These are phyloP conservation scores for Orthonychiurus folsomi DNA, from an alignment of 2,888 invertebrate genomes.

Conservation along the genomic window DNA sequence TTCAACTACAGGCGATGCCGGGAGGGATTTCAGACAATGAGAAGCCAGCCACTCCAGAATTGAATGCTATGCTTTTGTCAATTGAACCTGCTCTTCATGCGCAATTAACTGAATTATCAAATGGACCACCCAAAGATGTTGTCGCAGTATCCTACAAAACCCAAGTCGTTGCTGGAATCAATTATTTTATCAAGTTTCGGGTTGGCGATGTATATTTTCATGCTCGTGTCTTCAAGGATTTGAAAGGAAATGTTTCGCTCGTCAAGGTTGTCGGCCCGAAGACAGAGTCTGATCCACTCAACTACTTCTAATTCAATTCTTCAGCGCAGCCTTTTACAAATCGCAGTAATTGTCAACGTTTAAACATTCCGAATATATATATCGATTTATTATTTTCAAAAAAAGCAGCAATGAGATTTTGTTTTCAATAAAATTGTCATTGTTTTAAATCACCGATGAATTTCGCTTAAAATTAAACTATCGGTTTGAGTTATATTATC, in stretches of 20 bases:
- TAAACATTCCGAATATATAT: no score
- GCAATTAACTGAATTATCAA: not conserved
- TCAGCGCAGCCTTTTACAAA: not conserved
- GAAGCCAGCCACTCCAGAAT: constrained; percentile 7
- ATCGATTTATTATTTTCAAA: no score
- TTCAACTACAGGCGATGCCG: constrained; percentile 11
- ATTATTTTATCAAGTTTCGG: constrained; percentile 16
- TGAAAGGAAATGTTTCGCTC: not conserved
- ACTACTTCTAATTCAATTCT: constrained; percentile 8
- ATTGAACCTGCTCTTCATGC: not conserved
- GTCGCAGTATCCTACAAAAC: constrained; percentile 11
- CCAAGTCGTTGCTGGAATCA: constrained; percentile 17
- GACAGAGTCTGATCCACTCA: not conserved
- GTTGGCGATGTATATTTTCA: not conserved
- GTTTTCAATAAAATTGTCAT: not conserved
- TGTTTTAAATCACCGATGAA: no score
- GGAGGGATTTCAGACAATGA: constrained; percentile 12
- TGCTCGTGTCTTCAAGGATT: constrained; percentile 8
- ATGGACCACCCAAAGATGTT: constrained; percentile 1
- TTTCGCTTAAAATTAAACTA: not conserved
- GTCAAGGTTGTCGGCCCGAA: constrained; percentile 13
- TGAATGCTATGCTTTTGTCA: not conserved
- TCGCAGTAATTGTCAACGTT: not conserved
- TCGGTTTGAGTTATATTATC: no score
- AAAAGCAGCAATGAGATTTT: no score